A percentile compares a stretch with the other conserved stretches of the same genome.
Conservation (phyloP, 2,113 vertebrate genomes). For the Gnathonemus longibarbis region DNA sequence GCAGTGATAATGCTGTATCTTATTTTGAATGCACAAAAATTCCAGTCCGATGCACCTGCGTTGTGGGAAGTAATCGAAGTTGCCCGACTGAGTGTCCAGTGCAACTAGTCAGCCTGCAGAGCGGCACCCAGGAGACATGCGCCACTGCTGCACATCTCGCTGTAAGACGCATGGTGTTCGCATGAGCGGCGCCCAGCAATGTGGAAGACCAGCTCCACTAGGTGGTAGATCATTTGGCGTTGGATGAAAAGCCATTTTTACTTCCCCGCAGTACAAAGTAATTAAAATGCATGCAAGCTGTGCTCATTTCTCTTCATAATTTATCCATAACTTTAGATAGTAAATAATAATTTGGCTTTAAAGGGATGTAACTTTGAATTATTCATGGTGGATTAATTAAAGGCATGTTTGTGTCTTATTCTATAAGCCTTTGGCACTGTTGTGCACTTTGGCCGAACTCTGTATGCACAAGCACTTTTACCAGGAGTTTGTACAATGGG, state of each 20-base stretch:
- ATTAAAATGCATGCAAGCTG: conserved; percentile 63
- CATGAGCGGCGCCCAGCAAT: conserved; percentile 31
- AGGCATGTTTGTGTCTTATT: conserved; percentile 49
- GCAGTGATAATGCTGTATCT: background rate
- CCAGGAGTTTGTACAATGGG: conserved; percentile 11
- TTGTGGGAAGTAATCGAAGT: background rate
- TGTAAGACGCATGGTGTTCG: conserved; percentile 24
- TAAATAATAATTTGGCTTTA: conserved; percentile 55
- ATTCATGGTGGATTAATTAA: conserved; percentile 57
- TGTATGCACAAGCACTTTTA: conserved; percentile 29
- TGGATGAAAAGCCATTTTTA: conserved; percentile 55
- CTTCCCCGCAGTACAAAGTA: conserved; percentile 53
- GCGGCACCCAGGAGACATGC: conserved; percentile 5
- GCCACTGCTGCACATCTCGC: conserved; percentile 23
- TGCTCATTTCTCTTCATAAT: conserved; percentile 55
- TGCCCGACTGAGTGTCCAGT: background rate
- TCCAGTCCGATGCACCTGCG: background rate
- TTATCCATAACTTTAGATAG: conserved; percentile 58
- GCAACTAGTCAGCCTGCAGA: conserved; percentile 11
- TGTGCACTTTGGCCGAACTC: conserved; percentile 56
- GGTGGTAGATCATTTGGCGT: conserved; percentile 56
- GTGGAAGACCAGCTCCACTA: conserved; percentile 39
- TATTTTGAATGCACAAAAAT: background rate
- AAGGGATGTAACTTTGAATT: conserved; percentile 51
- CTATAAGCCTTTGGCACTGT: conserved; percentile 39